These are phyloP conservation scores for Pardalotus punctatus DNA, from an alignment of 2,113 vertebrate species.

Conservation along the genomic window DNA sequence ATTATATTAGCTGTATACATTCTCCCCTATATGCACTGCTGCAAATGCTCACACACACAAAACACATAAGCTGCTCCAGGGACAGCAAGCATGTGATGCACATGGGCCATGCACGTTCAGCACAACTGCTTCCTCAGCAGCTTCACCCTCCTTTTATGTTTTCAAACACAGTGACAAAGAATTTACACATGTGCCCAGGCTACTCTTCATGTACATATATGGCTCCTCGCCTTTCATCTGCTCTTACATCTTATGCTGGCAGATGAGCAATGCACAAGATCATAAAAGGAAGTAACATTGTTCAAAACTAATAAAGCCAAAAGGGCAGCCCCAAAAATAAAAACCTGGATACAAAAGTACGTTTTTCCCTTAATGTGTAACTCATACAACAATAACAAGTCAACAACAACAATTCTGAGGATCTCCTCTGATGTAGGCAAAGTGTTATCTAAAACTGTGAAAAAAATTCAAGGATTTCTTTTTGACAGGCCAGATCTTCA, in stretches of 20 bases:
- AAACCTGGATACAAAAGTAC: background rate
- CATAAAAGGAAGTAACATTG: background rate
- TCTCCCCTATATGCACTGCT: background rate
- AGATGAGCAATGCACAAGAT: background rate
- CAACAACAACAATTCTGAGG: background rate
- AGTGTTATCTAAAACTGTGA: background rate
- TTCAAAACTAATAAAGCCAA: background rate
- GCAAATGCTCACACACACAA: fast-evolving
- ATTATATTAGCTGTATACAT: background rate
- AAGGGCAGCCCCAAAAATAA: background rate
- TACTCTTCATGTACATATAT: background rate
- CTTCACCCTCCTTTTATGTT: background rate
- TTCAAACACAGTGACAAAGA: background rate
- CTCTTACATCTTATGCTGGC: background rate
- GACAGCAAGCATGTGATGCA: background rate
- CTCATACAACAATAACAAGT: background rate
- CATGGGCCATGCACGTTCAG: background rate
- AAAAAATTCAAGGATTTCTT: background rate
- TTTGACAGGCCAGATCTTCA: background rate
- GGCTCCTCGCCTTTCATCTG: background rate
- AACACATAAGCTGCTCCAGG: background rate
- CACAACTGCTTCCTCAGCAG: background rate
- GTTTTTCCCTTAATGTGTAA: background rate
- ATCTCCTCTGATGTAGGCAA: background rate
- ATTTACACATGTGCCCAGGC: background rate